phyloP scores from a whole-genome alignment of 1,140 invertebrate species.

The Oryctes rhinoceros region DNA sequence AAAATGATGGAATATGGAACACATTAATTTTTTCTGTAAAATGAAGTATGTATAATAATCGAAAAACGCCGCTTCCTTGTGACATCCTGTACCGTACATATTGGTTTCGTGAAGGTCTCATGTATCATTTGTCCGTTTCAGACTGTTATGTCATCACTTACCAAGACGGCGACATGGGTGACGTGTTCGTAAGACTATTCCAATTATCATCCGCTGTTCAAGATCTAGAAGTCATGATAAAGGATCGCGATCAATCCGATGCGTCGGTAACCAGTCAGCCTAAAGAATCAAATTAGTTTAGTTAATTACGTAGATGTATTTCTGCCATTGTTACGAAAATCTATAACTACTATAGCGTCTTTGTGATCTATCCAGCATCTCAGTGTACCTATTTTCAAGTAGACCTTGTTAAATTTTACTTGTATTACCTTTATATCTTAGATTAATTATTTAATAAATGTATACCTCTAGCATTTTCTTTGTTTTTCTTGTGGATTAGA shows the following conservation, averaged over 20 bases:
- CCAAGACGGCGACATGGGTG: constrained; percentile 67
- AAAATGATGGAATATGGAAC: no score
- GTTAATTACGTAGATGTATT: constrained; percentile 9
- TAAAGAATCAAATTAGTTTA: constrained; percentile 46
- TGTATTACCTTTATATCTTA: constrained; percentile 12
- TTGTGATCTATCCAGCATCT: constrained; percentile 21
- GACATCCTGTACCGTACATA: no score
- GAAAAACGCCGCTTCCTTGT: no score
- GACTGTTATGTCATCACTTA: constrained; percentile 59
- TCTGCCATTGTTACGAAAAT: constrained; percentile 27
- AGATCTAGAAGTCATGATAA: constrained; percentile 62
- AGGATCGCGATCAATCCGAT: constrained; percentile 52
- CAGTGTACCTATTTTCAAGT: constrained; percentile 31
- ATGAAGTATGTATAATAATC: no score
- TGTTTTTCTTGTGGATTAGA: not conserved
- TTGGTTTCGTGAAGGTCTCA: no score
- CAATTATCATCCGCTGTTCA: constrained; percentile 70
- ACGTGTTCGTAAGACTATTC: constrained; percentile 71
- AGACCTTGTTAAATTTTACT: constrained; percentile 24
- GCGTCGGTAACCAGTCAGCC: constrained; percentile 45
- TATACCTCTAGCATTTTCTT: not conserved
- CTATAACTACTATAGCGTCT: not conserved
- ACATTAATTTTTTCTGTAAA: no score
- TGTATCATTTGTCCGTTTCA: constrained; percentile 45
- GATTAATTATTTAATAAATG: constrained; percentile 21